Evolutionary conservation across 2,797 vertebrate genomes (phyloP).

Genomic region (Hypotaenidia okinawae): DNA sequence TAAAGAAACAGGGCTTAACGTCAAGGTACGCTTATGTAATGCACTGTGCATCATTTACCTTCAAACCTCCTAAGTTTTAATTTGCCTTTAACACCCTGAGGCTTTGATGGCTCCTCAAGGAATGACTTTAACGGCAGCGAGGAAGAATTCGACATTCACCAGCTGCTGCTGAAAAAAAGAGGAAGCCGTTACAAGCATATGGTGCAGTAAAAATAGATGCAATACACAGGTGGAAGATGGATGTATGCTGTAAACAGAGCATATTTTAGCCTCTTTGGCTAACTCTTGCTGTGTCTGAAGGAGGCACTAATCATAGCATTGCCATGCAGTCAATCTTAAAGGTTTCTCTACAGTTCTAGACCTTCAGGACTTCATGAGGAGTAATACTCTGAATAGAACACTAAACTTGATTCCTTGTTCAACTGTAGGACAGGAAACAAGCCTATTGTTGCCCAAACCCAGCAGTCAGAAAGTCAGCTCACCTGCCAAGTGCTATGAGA

Average conservation of each 20-base stretch:
- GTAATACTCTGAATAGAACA: neutral
- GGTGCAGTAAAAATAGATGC: neutral
- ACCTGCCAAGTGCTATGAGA: fast-evolving
- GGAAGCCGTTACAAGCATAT: neutral
- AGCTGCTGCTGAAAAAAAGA: neutral
- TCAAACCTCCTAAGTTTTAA: neutral
- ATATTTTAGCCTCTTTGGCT: too few species aligned
- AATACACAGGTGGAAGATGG: neutral
- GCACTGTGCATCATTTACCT: neutral
- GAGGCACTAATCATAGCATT: neutral
- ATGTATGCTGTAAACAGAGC: neutral
- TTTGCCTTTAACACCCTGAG: neutral
- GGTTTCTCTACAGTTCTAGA: neutral
- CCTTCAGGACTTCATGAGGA: neutral
- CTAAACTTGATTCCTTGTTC: neutral
- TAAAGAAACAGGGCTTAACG: neutral
- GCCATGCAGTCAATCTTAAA: neutral
- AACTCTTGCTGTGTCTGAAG: neutral
- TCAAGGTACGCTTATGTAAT: fast-evolving
- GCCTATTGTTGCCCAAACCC: fast-evolving
- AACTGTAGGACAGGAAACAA: neutral
- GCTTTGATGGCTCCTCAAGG: neutral
- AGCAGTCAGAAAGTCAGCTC: neutral
- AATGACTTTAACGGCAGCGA: neutral
- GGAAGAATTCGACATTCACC: neutral